Percentiles rank a stretch among this genome's conserved stretches.
Conservation (phyloP, 2,113 vertebrate genomes). For the Anhinga anhinga region DNA sequence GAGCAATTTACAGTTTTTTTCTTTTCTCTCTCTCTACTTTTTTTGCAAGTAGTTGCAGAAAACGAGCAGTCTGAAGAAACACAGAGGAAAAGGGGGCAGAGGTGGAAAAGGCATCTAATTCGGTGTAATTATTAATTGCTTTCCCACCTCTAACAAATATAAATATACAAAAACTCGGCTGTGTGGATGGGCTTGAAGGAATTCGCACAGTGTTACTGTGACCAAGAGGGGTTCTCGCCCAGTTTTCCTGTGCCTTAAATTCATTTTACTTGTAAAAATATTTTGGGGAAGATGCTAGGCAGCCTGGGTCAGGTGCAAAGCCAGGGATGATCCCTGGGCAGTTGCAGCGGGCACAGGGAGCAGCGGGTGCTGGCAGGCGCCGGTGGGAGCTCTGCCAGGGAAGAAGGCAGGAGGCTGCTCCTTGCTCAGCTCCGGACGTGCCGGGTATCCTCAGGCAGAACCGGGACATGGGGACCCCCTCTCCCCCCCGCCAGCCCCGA, state of each 20-base stretch:
- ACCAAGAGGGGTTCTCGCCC: neutral
- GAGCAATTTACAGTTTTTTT: neutral
- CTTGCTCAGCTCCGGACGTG: fast-evolving
- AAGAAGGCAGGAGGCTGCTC: neutral
- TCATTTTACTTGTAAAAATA: neutral
- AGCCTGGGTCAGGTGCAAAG: neutral
- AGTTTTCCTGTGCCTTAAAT: fast-evolving
- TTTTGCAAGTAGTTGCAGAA: neutral
- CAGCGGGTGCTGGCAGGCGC: neutral
- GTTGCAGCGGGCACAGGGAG: neutral
- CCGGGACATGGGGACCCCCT: neutral
- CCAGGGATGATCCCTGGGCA: neutral
- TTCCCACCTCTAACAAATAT: neutral
- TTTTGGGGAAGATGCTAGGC: neutral
- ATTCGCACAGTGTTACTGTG: fast-evolving
- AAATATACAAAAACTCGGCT: neutral
- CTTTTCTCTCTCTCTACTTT: neutral
- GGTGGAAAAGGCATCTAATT: neutral
- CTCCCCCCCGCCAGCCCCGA: fast-evolving
- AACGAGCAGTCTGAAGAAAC: neutral
- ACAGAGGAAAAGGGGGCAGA: neutral
- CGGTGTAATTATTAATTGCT: neutral
- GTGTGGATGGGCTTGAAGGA: fast-evolving
- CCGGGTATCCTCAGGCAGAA: neutral
- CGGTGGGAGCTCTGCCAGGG: neutral